Evolutionary conservation across 2,888 invertebrate species (phyloP).

Genomic region (Ditula angustiorana): DNA sequence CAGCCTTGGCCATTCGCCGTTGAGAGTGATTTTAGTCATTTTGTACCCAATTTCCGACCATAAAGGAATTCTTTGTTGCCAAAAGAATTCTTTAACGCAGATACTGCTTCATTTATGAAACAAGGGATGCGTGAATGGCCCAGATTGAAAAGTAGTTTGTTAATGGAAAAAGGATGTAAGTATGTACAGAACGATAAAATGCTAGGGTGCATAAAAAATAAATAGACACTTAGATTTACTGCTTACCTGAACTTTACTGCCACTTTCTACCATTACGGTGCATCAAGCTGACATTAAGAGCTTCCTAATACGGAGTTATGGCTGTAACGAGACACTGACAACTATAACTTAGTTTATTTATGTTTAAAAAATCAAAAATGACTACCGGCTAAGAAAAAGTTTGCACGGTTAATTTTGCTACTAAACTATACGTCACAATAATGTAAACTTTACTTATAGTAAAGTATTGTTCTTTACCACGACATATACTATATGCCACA

Average conservation of each 20-base stretch:
- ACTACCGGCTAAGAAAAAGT: neutral
- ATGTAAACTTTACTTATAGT: no score
- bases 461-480: no score
- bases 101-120: slow-evolving; percentile 32
- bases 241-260: slow-evolving; percentile 27
- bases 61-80: slow-evolving; percentile 39
- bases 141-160: slow-evolving; percentile 18
- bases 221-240: slow-evolving; percentile 27
- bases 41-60: slow-evolving; percentile 40
- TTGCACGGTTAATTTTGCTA: neutral
- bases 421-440: no score
- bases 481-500: no score
- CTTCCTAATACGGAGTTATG: slow-evolving; percentile 15
- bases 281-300: slow-evolving; percentile 20
- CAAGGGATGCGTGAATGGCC: slow-evolving; percentile 8
- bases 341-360: neutral
- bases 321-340: neutral
- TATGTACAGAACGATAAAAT: slow-evolving; percentile 13
- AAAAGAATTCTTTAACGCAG: slow-evolving; percentile 26
- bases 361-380: neutral
- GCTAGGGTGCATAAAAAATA: slow-evolving; percentile 28
- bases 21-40: slow-evolving; percentile 41
- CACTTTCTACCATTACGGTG: slow-evolving; percentile 29
- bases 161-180: slow-evolving; percentile 8
- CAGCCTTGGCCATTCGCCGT: slow-evolving; percentile 41